These are phyloP conservation scores for Myiagra hebetior DNA, from an alignment of 2,113 vertebrate genomes.

Conservation along the genomic window DNA sequence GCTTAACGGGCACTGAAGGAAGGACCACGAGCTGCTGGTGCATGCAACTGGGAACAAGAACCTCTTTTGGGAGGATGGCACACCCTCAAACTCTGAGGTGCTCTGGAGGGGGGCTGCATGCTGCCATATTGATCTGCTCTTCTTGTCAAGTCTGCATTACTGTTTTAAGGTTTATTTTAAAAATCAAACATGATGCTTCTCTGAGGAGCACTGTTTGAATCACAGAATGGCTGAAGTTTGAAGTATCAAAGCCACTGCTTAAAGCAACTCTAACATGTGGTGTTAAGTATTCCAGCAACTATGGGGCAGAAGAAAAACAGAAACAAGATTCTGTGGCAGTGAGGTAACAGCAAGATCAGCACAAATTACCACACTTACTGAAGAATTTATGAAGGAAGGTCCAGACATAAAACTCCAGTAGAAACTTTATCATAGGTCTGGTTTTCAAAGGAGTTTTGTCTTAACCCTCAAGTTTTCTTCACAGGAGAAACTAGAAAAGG, in stretches of 20 bases:
- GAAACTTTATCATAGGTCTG: background rate
- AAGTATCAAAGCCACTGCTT: background rate
- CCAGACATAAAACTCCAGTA: background rate
- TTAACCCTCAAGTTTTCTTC: background rate
- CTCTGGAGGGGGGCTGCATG: rapidly evolving
- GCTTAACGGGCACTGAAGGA: background rate
- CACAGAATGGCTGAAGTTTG: background rate
- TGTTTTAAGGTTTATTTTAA: background rate
- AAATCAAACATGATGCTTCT: background rate
- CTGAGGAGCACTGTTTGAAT: background rate
- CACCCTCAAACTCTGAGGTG: background rate
- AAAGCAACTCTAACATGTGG: background rate
- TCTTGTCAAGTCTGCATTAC: background rate
- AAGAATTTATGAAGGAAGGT: background rate
- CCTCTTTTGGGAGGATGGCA: background rate
- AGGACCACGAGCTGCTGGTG: background rate
- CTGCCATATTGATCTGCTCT: background rate
- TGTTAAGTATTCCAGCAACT: background rate
- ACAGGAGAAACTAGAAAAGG: background rate
- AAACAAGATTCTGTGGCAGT: background rate
- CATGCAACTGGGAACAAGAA: background rate
- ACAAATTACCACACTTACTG: background rate
- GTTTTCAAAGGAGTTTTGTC: background rate
- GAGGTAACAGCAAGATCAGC: background rate
- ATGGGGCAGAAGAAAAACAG: background rate